Percentiles rank a stretch among this genome's conserved stretches.
These are phyloP conservation scores for Cybosia mesomella DNA, from an alignment of 2,888 invertebrate genomes.

Conservation along the genomic window DNA sequence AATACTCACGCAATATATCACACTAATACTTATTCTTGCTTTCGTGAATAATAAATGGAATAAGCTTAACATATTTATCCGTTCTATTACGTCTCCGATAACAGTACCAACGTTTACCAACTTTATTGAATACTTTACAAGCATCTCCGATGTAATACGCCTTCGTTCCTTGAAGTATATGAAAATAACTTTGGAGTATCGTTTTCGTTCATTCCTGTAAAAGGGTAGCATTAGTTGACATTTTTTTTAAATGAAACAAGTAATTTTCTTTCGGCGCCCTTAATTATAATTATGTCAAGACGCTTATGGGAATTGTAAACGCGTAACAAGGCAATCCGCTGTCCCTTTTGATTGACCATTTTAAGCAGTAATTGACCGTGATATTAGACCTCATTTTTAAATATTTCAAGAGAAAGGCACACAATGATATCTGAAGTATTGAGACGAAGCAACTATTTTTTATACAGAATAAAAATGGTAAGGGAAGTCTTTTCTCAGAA, in stretches of 20 bases:
- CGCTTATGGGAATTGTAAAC: slow-evolving; percentile 46
- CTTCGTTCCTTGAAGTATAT: slow-evolving; percentile 8
- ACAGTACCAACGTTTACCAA: not conserved
- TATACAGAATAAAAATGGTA: slow-evolving; percentile 5
- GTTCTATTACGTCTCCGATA: not conserved
- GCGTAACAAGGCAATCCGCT: slow-evolving; percentile 47
- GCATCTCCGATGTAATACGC: slow-evolving; percentile 7
- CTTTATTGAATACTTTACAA: slow-evolving; percentile 11
- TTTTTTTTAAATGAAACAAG: not conserved
- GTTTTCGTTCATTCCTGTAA: slow-evolving; percentile 15
- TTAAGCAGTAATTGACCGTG: slow-evolving; percentile 47
- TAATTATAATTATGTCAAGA: slow-evolving; percentile 37
- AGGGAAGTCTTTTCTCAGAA: not conserved
- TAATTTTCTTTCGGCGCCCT: slow-evolving; percentile 29
- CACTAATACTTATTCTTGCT: not conserved
- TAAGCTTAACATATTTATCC: not conserved
- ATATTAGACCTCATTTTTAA: slow-evolving; percentile 42
- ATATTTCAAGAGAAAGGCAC: slow-evolving; percentile 41
- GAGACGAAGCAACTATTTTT: not conserved
- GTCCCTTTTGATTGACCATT: slow-evolving; percentile 48
- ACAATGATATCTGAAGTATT: slow-evolving; percentile 36
- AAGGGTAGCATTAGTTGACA: slow-evolving; percentile 5
- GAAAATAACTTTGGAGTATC: slow-evolving; percentile 12
- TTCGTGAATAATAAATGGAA: not conserved
- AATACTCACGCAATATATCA: not conserved